Percentiles rank a stretch among this genome's conserved stretches.
These are phyloP conservation scores for Fregata magnificens DNA, from an alignment of 2,113 vertebrate species.

Conservation along the genomic window DNA sequence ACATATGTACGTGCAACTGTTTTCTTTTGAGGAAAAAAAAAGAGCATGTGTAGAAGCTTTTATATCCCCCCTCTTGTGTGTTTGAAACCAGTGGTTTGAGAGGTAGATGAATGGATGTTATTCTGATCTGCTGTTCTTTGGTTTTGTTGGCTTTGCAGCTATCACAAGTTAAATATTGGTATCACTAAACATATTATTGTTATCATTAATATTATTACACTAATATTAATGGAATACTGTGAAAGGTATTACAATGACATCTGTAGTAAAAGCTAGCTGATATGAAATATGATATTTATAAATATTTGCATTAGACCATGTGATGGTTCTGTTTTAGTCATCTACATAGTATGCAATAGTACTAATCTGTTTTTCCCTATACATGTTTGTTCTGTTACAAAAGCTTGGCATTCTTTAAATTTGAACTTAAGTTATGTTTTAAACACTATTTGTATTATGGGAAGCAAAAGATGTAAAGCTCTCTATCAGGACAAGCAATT, in stretches of 20 bases:
- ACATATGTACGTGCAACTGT: not conserved
- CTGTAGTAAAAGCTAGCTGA: not conserved
- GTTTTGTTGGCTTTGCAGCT: not conserved
- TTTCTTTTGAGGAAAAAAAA: not conserved
- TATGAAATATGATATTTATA: not conserved
- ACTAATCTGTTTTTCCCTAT: not conserved
- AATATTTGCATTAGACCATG: not conserved
- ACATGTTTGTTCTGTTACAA: not conserved
- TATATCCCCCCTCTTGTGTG: not conserved
- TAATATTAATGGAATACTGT: not conserved
- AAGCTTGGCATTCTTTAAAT: not conserved
- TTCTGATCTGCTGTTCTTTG: not conserved
- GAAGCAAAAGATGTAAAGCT: not conserved
- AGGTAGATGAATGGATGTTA: not conserved
- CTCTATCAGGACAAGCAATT: not conserved
- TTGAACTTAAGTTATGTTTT: not conserved
- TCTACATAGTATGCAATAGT: not conserved
- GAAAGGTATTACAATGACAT: not conserved
- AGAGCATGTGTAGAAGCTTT: accelerated
- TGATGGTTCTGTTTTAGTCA: not conserved
- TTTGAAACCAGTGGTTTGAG: not conserved
- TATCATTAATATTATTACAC: not conserved
- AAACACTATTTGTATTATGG: not conserved
- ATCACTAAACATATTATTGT: not conserved
- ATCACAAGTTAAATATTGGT: not conserved